A percentile compares a stretch with the other conserved stretches of the same genome.
Evolutionary conservation across 1,140 invertebrate genomes (phyloP).

Genomic region (Acyrthosiphon pisum): DNA sequence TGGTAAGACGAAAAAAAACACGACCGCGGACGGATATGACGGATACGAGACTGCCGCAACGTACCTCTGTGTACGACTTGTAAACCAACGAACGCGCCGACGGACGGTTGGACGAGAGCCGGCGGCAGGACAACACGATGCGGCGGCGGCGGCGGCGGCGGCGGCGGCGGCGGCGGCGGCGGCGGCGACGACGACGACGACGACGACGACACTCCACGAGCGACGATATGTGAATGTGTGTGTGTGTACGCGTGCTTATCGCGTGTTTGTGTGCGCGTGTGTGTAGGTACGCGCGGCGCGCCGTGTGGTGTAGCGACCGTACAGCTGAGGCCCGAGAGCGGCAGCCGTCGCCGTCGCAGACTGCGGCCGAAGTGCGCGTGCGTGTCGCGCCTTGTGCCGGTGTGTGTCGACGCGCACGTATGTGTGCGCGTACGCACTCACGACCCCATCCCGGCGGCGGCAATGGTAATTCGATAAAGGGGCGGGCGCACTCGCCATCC

Average conservation of each 20-base stretch:
- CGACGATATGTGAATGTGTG: neutral
- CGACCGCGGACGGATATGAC: neutral
- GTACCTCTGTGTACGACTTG: neutral
- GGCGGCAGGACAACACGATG: neutral
- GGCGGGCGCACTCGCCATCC: neutral
- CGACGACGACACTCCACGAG: conserved; percentile 15
- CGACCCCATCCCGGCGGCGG: conserved; percentile 32
- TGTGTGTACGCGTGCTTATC: too few species aligned
- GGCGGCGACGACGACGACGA: neutral
- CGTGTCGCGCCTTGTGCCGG: neutral
- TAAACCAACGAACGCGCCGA: neutral
- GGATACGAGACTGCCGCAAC: conserved; percentile 11
- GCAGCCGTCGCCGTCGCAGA: neutral
- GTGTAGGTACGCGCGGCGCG: neutral
- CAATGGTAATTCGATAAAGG: conserved; percentile 50
- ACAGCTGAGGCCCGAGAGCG: neutral
- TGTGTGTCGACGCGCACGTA: neutral
- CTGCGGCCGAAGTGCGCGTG: neutral
- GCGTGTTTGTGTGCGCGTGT: neutral
- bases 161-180: neutral
- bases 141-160: neutral
- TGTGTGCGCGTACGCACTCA: neutral
- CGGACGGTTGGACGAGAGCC: neutral
- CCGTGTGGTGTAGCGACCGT: neutral
- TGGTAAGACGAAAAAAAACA: neutral